These are phyloP conservation scores for Tetranychus urticae DNA, from an alignment of 1,140 invertebrate genomes.

Conservation along the genomic window DNA sequence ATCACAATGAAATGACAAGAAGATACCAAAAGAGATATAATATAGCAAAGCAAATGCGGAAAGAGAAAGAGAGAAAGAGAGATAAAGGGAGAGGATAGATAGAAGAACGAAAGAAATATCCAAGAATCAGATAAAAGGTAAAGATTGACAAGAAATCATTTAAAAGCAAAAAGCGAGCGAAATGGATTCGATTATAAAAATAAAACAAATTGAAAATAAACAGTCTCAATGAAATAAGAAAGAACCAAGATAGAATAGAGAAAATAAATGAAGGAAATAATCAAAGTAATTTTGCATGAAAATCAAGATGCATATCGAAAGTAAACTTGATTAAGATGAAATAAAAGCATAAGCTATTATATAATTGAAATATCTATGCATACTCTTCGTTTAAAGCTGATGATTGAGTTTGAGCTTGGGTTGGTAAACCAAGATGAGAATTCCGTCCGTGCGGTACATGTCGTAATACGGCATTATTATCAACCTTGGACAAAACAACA, in stretches of 20 bases:
- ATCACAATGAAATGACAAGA: neutral
- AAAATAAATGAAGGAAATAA: neutral
- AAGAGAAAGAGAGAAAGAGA: constrained; percentile 3
- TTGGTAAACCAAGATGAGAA: too few relatives aligned
- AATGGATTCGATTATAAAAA: neutral
- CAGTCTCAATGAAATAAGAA: neutral
- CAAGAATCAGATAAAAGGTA: neutral
- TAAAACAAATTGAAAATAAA: neutral
- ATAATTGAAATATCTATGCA: neutral
- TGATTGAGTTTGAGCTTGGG: too few relatives aligned
- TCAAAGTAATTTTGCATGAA: too few relatives aligned
- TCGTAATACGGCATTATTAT: neutral
- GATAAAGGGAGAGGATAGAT: neutral
- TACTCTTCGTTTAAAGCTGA: neutral
- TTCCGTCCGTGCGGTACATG: too few relatives aligned
- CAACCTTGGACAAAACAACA: constrained; percentile 32
- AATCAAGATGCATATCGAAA: too few relatives aligned
- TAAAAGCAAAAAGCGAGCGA: neutral
- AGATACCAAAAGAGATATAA: neutral
- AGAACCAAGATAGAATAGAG: neutral
- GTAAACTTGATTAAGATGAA: too few relatives aligned
- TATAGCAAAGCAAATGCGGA: neutral
- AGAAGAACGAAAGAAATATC: neutral
- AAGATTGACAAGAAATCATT: neutral
- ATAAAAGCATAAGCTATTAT: too few relatives aligned